These are phyloP conservation scores for Charadrius vociferus DNA, from an alignment of 2,113 vertebrate genomes.

Conservation along the genomic window DNA sequence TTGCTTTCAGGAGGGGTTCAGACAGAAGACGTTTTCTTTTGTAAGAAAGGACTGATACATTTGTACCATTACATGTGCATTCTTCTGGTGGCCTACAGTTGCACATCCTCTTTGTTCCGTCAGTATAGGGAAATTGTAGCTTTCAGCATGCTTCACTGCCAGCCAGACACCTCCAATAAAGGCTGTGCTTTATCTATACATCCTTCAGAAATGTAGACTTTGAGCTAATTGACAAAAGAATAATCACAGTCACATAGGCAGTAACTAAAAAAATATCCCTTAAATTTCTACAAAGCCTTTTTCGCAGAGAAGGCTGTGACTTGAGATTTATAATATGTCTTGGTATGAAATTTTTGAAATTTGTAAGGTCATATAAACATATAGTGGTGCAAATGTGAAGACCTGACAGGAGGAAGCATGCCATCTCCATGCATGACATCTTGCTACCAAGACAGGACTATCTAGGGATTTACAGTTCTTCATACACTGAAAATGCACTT, in stretches of 20 bases:
- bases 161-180: not conserved
- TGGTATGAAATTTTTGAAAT: not conserved
- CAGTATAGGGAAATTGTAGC: not conserved
- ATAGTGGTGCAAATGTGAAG: not conserved
- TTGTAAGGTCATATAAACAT: not conserved
- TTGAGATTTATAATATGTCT: not conserved
- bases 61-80: not conserved
- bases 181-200: not conserved
- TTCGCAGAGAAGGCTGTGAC: not conserved
- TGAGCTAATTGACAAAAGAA: not conserved
- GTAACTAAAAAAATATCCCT: not conserved
- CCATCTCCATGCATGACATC: not conserved
- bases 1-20: not conserved
- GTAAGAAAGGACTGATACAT: not conserved
- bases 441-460: not conserved
- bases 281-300: not conserved
- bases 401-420: not conserved
- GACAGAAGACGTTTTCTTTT: not conserved
- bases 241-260: rapidly evolving
- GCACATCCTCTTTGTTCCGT: not conserved
- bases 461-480: not conserved
- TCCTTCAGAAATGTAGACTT: not conserved
- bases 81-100: not conserved
- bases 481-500: not conserved
- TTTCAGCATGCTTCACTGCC: not conserved